A percentile compares a stretch with the other conserved stretches of the same genome.
Conservation (phyloP, 2,888 invertebrate species). For the Trachelus tabidus region DNA sequence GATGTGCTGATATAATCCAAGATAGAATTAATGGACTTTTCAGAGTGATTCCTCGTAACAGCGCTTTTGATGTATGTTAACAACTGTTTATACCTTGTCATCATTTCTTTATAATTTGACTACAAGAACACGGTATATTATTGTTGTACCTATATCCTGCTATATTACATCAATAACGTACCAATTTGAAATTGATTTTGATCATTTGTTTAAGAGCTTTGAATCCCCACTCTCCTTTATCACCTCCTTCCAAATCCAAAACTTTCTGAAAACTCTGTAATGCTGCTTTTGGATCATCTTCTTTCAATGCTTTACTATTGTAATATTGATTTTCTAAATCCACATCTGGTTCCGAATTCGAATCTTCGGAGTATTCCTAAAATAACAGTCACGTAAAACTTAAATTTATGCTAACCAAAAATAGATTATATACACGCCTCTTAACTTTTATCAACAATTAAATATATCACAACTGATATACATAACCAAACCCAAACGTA, state of each 20-base stretch:
- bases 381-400: slow-evolving; percentile 32
- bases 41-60: slow-evolving; percentile 98
- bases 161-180: slow-evolving; percentile 63
- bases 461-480: not conserved
- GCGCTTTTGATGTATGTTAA: slow-evolving; percentile 99
- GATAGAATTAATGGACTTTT: slow-evolving; percentile 99
- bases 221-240: slow-evolving; percentile 99
- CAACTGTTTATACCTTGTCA: slow-evolving; percentile 93
- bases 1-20: slow-evolving; percentile 99
- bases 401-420: not conserved
- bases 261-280: slow-evolving; percentile 95
- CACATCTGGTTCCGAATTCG: slow-evolving; percentile 98
- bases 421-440: not conserved
- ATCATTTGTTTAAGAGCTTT: slow-evolving; percentile 99
- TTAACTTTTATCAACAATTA: not conserved
- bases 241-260: slow-evolving; percentile 94
- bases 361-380: slow-evolving; percentile 98
- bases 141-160: not conserved
- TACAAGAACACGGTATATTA: slow-evolving; percentile 61
- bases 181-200: slow-evolving; percentile 98
- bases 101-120: slow-evolving; percentile 95
- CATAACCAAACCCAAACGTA: not conserved
- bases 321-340: slow-evolving; percentile 99
- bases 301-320: slow-evolving; percentile 97
- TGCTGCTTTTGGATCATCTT: slow-evolving; percentile 93